A percentile compares a stretch with the other conserved stretches of the same genome.
phyloP scores from a whole-genome alignment of 2,797 vertebrate species.

The Clamator glandarius region DNA sequence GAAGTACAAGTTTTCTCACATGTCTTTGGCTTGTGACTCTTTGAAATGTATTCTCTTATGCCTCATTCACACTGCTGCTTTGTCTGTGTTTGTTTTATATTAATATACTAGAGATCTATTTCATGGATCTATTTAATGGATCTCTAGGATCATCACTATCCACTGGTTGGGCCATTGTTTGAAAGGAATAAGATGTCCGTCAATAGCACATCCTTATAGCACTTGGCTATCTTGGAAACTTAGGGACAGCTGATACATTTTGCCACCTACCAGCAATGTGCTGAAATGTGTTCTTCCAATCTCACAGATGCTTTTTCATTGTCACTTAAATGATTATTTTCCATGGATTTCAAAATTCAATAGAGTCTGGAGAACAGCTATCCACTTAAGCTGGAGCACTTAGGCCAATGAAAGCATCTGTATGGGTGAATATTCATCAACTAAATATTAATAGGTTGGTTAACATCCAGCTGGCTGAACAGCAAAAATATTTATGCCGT shows the following conservation, averaged over 20 bases:
- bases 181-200: neutral
- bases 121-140: neutral
- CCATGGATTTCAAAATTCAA: constrained; percentile 6
- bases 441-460: constrained; percentile 62
- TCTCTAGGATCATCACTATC: neutral
- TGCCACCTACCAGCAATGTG: neutral
- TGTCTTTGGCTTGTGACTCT: neutral
- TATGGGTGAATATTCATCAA: constrained; percentile 52
- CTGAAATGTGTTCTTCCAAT: neutral
- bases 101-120: neutral
- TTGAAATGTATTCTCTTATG: neutral
- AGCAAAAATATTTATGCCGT: constrained; percentile 59
- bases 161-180: neutral
- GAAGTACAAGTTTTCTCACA: neutral
- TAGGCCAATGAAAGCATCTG: constrained; percentile 44
- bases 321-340: constrained; percentile 23
- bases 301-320: neutral
- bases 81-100: neutral
- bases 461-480: constrained; percentile 60
- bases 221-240: neutral
- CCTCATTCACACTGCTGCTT: neutral
- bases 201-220: neutral
- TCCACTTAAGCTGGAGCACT: constrained; percentile 37
- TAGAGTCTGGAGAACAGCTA: neutral
- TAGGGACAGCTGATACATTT: neutral